phyloP scores from a whole-genome alignment of 2,797 vertebrate species.

The Sparus aurata region DNA sequence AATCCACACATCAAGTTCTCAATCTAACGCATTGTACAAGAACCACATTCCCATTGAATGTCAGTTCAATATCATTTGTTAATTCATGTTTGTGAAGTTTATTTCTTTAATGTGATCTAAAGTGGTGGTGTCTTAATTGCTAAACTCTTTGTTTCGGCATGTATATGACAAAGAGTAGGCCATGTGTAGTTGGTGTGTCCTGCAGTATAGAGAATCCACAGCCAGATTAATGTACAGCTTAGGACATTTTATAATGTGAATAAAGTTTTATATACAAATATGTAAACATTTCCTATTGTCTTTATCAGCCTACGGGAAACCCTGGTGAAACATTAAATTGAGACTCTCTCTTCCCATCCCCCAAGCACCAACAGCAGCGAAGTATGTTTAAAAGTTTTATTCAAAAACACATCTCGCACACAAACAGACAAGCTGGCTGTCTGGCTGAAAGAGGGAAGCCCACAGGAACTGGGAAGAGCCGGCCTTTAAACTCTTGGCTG shows the following conservation, averaged over 20 bases:
- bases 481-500: too few species aligned
- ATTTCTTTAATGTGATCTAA: constrained; percentile 28
- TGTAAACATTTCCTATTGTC: neutral
- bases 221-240: constrained; percentile 81
- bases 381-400: too few species aligned
- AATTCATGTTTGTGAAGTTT: constrained; percentile 43
- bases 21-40: neutral
- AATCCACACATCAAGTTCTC: constrained; percentile 1
- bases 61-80: constrained; percentile 50
- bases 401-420: too few species aligned
- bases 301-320: neutral
- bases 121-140: constrained; percentile 43
- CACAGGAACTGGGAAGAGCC: too few species aligned
- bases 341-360: too few species aligned
- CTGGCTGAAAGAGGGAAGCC: too few species aligned
- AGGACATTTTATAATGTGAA: constrained; percentile 84
- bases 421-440: too few species aligned
- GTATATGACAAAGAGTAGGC: constrained; percentile 85
- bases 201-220: constrained; percentile 87
- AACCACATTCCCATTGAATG: constrained; percentile 46
- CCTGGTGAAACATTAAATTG: too few species aligned
- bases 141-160: constrained; percentile 81
- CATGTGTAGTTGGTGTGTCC: constrained; percentile 85
- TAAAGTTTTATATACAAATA: constrained; percentile 80
- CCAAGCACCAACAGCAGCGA: too few species aligned